These are phyloP conservation scores for Drosophila neoperkinsi DNA, from an alignment of 2,888 invertebrate genomes.

Conservation along the genomic window DNA sequence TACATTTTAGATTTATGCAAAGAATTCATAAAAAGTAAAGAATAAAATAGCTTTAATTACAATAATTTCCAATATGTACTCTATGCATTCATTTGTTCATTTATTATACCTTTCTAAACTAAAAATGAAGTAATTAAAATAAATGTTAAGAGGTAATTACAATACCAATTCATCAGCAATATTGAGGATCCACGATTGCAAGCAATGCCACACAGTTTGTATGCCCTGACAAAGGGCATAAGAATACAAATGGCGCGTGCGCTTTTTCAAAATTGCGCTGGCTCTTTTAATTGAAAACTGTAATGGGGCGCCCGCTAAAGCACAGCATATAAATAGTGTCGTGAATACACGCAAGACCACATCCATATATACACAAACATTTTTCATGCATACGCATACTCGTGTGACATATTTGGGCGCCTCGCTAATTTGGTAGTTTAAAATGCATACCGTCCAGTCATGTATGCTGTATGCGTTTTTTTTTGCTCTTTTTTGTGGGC, in stretches of 20 bases:
- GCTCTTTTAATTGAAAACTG: constrained; percentile 60
- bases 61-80: background rate
- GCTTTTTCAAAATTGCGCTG: constrained; percentile 51
- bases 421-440: constrained; percentile 60
- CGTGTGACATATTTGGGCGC: constrained; percentile 23
- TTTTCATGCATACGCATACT: background rate
- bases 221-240: constrained; percentile 18
- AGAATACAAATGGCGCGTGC: constrained; percentile 46
- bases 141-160: background rate
- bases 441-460: constrained; percentile 54
- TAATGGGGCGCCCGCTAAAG: constrained; percentile 36
- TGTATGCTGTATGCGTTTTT: constrained; percentile 29
- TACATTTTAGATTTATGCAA: background rate
- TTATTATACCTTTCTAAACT: background rate
- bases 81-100: background rate
- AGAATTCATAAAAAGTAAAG: too few species aligned
- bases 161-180: background rate
- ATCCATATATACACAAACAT: constrained; percentile 5
- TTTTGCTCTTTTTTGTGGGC: constrained; percentile 3
- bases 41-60: background rate
- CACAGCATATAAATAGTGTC: constrained; percentile 19
- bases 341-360: constrained; percentile 21
- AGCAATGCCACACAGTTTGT: background rate
- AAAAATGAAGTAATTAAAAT: background rate
- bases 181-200: background rate